Percentiles rank a stretch among this genome's conserved stretches.
Conservation (phyloP, 2,888 invertebrate genomes). For the Heteromurus nitidus region DNA sequence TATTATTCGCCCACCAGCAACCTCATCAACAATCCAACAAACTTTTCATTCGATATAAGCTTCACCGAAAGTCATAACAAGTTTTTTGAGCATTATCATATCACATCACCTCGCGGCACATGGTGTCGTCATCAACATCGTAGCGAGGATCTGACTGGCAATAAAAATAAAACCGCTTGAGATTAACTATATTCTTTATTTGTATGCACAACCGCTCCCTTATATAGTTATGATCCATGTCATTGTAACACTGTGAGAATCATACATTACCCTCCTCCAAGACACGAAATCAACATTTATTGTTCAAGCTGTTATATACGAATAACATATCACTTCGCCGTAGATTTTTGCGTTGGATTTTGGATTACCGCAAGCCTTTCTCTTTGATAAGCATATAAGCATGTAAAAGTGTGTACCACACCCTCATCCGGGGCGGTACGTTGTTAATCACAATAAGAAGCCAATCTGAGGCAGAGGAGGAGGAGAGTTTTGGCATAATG, state of each 20-base stretch:
- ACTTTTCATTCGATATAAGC: background rate
- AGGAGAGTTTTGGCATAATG: conserved; percentile 52
- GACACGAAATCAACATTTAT: conserved; percentile 60
- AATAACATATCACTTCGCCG: background rate
- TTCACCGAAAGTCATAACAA: conserved; percentile 12
- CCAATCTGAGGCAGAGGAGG: conserved; percentile 62
- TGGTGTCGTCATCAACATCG: conserved; percentile 27
- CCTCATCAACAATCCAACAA: conserved; percentile 42
- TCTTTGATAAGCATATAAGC: conserved; percentile 5
- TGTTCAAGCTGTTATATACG: conserved; percentile 16
- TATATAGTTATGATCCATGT: conserved; percentile 50
- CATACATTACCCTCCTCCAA: conserved; percentile 44
- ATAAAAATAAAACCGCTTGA: conserved; percentile 53
- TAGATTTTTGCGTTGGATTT: background rate
- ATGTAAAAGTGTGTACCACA: conserved; percentile 66
- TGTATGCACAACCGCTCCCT: conserved; percentile 23
- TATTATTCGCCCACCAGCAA: conserved; percentile 57
- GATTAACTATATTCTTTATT: conserved; percentile 31
- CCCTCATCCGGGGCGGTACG: conserved; percentile 72
- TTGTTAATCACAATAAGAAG: conserved; percentile 66
- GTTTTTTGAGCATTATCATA: conserved; percentile 15
- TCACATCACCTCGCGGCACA: background rate
- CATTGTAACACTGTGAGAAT: conserved; percentile 45
- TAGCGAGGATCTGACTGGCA: conserved; percentile 7
- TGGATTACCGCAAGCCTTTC: background rate